Evolutionary conservation across 37 sponge, comb jelly and placozoan species (phyloP).

Genomic region (Ephydatia muelleri): DNA sequence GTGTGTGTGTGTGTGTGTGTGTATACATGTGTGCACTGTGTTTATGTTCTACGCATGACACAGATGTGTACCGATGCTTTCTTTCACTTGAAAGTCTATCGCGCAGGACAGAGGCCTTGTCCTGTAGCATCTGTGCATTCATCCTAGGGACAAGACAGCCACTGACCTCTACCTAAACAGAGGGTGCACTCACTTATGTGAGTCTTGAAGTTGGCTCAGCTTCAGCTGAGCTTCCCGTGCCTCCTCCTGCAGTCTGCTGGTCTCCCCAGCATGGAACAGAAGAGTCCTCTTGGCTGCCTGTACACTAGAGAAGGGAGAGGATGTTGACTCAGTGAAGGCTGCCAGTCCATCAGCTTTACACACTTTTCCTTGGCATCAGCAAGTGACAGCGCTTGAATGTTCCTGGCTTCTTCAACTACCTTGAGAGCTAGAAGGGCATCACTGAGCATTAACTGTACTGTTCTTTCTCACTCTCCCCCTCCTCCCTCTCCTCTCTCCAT

Average conservation of each 20-base stretch:
- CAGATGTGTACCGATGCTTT: slow-evolving; percentile 26
- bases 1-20: too few species aligned
- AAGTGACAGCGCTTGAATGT: slow-evolving; percentile 19
- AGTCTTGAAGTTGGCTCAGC: slow-evolving; percentile 41
- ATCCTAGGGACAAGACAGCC: slow-evolving; percentile 22
- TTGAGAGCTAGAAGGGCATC: slow-evolving; percentile 19
- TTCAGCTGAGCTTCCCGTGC: slow-evolving; percentile 34
- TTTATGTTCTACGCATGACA: background rate
- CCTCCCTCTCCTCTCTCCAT: background rate
- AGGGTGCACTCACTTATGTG: slow-evolving; percentile 47
- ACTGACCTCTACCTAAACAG: background rate
- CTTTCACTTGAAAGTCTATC: slow-evolving; percentile 22
- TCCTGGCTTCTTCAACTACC: slow-evolving; percentile 13
- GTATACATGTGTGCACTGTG: background rate
- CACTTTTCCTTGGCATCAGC: slow-evolving; percentile 38
- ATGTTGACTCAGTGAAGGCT: background rate
- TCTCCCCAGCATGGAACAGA: slow-evolving; percentile 50
- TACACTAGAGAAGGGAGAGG: slow-evolving; percentile 17
- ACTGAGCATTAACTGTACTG: background rate
- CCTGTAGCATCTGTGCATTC: slow-evolving; percentile 37
- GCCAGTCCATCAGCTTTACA: background rate
- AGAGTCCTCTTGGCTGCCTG: slow-evolving; percentile 41
- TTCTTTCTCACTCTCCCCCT: background rate
- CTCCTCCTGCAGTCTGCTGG: slow-evolving; percentile 36
- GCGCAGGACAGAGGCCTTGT: slow-evolving; percentile 25